phyloP scores from a whole-genome alignment of 2,113 vertebrate genomes.

The Sylvia atricapilla region DNA sequence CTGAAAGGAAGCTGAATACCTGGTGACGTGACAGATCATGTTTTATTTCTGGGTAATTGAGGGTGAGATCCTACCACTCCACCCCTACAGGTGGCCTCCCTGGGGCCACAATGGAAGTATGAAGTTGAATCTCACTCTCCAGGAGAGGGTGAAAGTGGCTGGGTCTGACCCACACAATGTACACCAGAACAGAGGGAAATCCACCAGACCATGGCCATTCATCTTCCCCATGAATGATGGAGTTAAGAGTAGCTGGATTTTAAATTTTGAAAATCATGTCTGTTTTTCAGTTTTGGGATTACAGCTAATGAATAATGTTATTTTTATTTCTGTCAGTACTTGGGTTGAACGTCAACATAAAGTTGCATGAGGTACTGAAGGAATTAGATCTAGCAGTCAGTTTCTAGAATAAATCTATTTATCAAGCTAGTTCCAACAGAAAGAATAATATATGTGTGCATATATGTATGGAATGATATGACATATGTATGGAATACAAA shows the following conservation, averaged over 20 bases:
- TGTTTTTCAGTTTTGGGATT: background rate
- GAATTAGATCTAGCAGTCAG: background rate
- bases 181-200: background rate
- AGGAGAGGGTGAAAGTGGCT: background rate
- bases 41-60: background rate
- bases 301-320: background rate
- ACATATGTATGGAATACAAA: background rate
- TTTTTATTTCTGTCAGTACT: background rate
- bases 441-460: background rate
- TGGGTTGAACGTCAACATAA: background rate
- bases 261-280: background rate
- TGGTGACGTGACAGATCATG: background rate
- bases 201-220: fast-evolving
- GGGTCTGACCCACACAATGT: background rate
- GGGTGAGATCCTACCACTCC: background rate
- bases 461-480: background rate
- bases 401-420: background rate
- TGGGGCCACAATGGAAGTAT: background rate
- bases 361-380: background rate
- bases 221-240: background rate
- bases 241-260: background rate
- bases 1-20: background rate
- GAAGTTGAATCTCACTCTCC: background rate
- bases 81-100: background rate
- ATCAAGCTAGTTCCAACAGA: background rate